A percentile compares a stretch with the other conserved stretches of the same genome.
These are phyloP conservation scores for Drosophila subobscura DNA, from an alignment of 1,140 invertebrate species.

Conservation along the genomic window DNA sequence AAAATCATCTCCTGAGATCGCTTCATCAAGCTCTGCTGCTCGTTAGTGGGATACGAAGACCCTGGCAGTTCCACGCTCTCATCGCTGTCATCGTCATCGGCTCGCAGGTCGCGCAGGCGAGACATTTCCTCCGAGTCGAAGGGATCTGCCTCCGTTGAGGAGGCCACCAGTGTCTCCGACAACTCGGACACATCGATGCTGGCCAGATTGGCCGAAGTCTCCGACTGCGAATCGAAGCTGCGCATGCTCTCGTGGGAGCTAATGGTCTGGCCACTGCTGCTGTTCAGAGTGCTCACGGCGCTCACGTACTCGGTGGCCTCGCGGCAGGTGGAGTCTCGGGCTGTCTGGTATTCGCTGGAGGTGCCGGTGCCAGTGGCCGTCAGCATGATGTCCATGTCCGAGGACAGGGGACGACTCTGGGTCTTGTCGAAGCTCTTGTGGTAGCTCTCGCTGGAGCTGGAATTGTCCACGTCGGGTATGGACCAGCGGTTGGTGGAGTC, in stretches of 20 bases:
- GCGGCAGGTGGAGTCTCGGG: conserved; percentile 87
- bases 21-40: conserved; percentile 90
- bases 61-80: conserved; percentile 65
- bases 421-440: conserved; percentile 94
- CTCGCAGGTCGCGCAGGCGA: conserved; percentile 58
- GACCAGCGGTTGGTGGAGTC: conserved; percentile 86
- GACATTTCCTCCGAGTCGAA: conserved; percentile 72
- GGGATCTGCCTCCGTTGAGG: conserved; percentile 86
- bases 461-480: conserved; percentile 89
- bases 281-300: conserved; percentile 86
- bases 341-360: conserved; percentile 95
- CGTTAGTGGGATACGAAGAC: conserved; percentile 64
- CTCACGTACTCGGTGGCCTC: conserved; percentile 93
- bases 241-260: conserved; percentile 95
- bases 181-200: conserved; percentile 95
- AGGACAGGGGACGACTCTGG: conserved; percentile 92
- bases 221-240: conserved; percentile 93
- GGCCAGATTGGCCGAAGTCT: conserved; percentile 93
- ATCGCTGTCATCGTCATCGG: conserved; percentile 77
- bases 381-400: conserved; percentile 91
- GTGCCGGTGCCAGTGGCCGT: conserved; percentile 78
- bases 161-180: conserved; percentile 94
- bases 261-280: conserved; percentile 85
- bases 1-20: conserved; percentile 95
- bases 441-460: conserved; percentile 94